Evolutionary conservation across 2,797 vertebrate species (phyloP), one percentile per base, ranked within the genome.

Genomic region (Carduelis carduelis): DNA sequence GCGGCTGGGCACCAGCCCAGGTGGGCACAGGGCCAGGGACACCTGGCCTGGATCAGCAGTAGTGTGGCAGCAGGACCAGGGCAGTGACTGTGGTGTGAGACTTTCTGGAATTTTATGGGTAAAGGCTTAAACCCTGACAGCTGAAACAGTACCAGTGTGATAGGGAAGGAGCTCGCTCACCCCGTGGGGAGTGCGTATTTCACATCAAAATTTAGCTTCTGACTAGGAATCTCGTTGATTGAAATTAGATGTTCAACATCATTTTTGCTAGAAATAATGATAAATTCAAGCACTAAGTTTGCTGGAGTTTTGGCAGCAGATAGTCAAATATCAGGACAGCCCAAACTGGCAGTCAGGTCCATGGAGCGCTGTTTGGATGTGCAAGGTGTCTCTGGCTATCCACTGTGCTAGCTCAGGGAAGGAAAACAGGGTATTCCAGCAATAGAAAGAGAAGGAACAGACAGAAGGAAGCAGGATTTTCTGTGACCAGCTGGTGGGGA

Each of bases 301-400:
- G 61, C 61, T 68, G 28, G 19, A 37, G 10, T n/a, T 69, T 39
- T 46, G 35, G 27, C 34, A 65, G 52, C 37, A 10, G 21, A 34
- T 18, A n/a, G 19, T 35, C 35, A 72, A 27, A 34, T 21, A 59
- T 1, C 9, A 3, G 28, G 46, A 41, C 30, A 65, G 35, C n/a
- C 63, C 23, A 52, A 57, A 60, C 23, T 7, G 30, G 14, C 2
- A n/a, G 27, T 17, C 30, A 12, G 1, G 34, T 28, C 16, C 0
- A 0, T 16, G 12, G 34, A 63, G 11, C 0, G 0, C 12, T 59
- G 28, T 26, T 79, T 1, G 52, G 50, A 7, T 19, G 27, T 22
- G 10, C 11, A 4, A 2, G 17, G 57, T 61, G 39, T 44, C 19
- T 55, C 50, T 64, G 77, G 16, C 46, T 64, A 1, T 2, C 28